Percentiles rank a stretch among this genome's conserved stretches.
Evolutionary conservation across 2,888 invertebrate species (phyloP).

Genomic region (Pyralis farinalis): DNA sequence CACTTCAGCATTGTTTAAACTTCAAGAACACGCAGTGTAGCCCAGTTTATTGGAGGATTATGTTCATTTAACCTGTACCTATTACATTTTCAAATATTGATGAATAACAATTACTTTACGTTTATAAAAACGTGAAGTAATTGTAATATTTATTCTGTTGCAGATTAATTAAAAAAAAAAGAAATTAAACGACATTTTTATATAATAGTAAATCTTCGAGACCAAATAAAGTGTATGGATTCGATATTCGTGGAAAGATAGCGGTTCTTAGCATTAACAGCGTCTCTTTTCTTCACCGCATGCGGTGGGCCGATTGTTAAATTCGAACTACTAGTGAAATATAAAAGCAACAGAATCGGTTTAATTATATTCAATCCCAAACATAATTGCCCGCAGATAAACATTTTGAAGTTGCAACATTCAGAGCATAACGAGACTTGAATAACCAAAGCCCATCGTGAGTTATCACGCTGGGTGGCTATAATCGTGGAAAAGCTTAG

Average conservation of each 20-base stretch:
- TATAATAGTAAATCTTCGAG: no score
- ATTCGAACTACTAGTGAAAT: neutral
- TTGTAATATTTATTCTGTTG: no score
- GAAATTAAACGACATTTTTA: no score
- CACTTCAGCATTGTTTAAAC: no score
- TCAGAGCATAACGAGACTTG: neutral
- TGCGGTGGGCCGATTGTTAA: neutral
- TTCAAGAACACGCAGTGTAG: no score
- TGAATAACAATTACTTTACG: no score
- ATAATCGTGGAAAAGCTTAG: neutral
- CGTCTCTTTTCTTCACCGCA: neutral
- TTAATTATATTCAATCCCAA: neutral
- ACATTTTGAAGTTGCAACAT: neutral
- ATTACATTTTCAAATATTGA: no score
- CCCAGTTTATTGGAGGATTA: no score
- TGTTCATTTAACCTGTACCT: no score
- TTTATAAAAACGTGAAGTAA: no score
- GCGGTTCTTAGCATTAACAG: neutral
- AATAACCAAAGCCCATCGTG: neutral
- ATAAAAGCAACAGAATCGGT: neutral
- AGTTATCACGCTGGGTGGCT: neutral
- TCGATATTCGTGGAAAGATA: neutral
- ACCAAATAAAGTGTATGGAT: neutral
- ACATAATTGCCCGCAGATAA: neutral
- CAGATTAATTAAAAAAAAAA: no score